These are phyloP conservation scores for Silurus lanzhouensis DNA, from an alignment of 2,797 vertebrate genomes.

Conservation along the genomic window DNA sequence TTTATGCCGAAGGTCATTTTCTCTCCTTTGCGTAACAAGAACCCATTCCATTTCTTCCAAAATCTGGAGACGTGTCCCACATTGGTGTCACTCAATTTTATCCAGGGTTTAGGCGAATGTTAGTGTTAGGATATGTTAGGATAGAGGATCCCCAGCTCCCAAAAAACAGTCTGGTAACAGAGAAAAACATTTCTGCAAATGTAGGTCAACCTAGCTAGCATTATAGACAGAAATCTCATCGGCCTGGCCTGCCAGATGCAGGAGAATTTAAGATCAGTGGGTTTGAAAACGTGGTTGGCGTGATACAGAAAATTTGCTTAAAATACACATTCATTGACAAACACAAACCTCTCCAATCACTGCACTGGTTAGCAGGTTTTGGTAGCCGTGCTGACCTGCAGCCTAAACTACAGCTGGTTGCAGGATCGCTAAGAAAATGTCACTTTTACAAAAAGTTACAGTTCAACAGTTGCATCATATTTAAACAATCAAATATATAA, in stretches of 20 bases:
- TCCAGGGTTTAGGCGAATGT: conserved; percentile 35
- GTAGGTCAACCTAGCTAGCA: conserved; percentile 37
- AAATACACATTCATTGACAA: too few species aligned
- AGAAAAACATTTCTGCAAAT: conserved; percentile 24
- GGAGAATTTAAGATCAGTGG: not conserved
- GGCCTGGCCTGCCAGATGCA: conserved; percentile 5
- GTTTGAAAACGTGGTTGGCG: not conserved
- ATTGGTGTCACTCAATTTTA: conserved; percentile 44
- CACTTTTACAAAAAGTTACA: too few species aligned
- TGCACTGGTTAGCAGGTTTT: too few species aligned
- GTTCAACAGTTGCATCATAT: too few species aligned
- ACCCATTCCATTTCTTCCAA: conserved; percentile 55
- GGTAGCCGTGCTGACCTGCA: too few species aligned
- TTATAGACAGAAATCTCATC: not conserved
- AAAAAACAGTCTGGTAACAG: conserved; percentile 7
- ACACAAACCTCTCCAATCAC: too few species aligned
- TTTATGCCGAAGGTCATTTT: not conserved
- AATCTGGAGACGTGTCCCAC: conserved; percentile 48
- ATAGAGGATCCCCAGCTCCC: conserved; percentile 18
- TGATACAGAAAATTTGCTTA: too few species aligned
- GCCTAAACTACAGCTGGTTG: too few species aligned
- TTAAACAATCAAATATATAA: too few species aligned
- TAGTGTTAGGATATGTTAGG: conserved; percentile 33
- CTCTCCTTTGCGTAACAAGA: conserved; percentile 50
- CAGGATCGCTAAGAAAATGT: too few species aligned